These are phyloP conservation scores for Helobdella robusta DNA, from an alignment of 2,888 invertebrate genomes.

Conservation along the genomic window DNA sequence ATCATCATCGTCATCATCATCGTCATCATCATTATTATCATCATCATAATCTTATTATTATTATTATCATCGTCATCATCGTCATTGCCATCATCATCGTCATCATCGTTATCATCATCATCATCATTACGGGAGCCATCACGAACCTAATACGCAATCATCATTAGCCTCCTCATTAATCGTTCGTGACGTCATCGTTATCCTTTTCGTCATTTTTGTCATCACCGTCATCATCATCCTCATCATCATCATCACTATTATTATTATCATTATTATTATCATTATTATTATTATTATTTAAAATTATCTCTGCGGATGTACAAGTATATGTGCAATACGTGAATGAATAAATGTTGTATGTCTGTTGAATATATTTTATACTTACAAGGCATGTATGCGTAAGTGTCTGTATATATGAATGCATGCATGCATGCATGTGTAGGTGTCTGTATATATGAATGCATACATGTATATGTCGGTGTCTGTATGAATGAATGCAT, in stretches of 20 bases:
- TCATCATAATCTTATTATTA: neutral
- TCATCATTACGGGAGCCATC: neutral
- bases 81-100: slow-evolving; percentile 28
- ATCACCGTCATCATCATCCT: neutral
- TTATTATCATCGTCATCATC: slow-evolving; percentile 17
- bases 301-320: no score
- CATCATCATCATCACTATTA: neutral
- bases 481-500: no score
- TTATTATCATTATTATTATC: slow-evolving; percentile 8
- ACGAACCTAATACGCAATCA: no score
- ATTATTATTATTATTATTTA: slow-evolving; percentile 1
- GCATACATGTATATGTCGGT: no score
- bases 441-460: no score
- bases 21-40: neutral
- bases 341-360: no score
- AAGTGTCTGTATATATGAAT: no score
- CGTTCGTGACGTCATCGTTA: neutral
- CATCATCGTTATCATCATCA: slow-evolving; percentile 29
- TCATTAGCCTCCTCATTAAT: neutral
- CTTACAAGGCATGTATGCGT: no score
- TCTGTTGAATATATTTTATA: no score
- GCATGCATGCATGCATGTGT: no score
- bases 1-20: neutral
- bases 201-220: neutral
- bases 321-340: no score